phyloP scores from a whole-genome alignment of 2,888 invertebrate genomes.

The Ornithoptera priamus region DNA sequence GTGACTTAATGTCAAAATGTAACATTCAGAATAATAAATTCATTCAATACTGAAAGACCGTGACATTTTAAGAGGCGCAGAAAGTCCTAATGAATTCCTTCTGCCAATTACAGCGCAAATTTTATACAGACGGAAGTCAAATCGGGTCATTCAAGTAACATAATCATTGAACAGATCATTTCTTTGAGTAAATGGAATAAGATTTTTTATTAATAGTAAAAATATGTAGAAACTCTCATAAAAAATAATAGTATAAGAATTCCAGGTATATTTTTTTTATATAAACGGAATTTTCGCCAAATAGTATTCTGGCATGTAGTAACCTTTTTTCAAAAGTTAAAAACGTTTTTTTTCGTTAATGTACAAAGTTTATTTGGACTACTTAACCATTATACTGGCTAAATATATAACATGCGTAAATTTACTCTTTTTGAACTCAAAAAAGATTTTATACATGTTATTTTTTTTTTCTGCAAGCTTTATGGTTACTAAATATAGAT shows the following conservation, averaged over 20 bases:
- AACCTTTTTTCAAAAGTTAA: too few relatives aligned
- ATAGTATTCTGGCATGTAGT: too few relatives aligned
- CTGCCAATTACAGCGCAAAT: background rate
- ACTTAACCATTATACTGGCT: background rate
- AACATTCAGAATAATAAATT: constrained; percentile 55
- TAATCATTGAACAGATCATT: background rate
- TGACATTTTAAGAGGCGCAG: background rate
- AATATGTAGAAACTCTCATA: too few relatives aligned
- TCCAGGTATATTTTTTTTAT: too few relatives aligned
- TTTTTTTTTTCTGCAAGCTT: background rate
- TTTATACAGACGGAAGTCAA: background rate
- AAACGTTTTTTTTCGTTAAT: too few relatives aligned
- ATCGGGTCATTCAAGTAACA: background rate
- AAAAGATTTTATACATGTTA: background rate
- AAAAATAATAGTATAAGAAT: too few relatives aligned
- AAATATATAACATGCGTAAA: background rate
- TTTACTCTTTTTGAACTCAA: background rate
- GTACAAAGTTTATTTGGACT: too few relatives aligned
- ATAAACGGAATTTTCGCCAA: too few relatives aligned
- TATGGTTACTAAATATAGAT: background rate
- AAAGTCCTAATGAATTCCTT: background rate
- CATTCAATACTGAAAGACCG: constrained; percentile 1
- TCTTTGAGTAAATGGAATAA: background rate
- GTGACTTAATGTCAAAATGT: constrained; percentile 46
- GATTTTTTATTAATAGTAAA: background rate